Evolutionary conservation across 1,140 invertebrate species (phyloP).

Genomic region (Megalonaias nervosa): DNA sequence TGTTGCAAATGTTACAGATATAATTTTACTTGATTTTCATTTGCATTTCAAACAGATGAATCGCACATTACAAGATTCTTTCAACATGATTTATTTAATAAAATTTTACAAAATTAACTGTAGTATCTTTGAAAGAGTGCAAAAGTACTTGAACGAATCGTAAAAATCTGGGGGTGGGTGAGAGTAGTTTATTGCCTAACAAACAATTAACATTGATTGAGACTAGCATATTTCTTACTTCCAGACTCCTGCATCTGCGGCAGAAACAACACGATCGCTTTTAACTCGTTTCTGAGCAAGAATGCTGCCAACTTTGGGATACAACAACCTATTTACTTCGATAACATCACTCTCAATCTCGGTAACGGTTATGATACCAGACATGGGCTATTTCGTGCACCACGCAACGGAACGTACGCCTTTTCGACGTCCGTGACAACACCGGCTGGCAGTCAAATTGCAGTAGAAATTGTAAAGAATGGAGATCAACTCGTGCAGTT

Average conservation of each 20-base stretch:
- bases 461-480: slow-evolving; percentile 17
- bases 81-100: too few relatives aligned
- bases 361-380: slow-evolving; percentile 44
- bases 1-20: too few relatives aligned
- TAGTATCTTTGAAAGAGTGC: too few relatives aligned
- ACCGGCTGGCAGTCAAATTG: slow-evolving; percentile 16
- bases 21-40: too few relatives aligned
- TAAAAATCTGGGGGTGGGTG: too few relatives aligned
- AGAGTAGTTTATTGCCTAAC: too few relatives aligned
- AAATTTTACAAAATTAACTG: too few relatives aligned
- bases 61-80: too few relatives aligned
- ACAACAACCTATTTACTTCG: slow-evolving; percentile 46
- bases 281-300: slow-evolving; percentile 12
- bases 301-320: slow-evolving; percentile 23
- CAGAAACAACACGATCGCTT: slow-evolving; percentile 12
- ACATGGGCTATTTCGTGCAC: slow-evolving; percentile 50
- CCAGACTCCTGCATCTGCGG: slow-evolving; percentile 18
- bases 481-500: slow-evolving; percentile 6
- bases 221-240: background rate
- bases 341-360: slow-evolving; percentile 52
- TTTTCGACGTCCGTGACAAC: slow-evolving; percentile 30
- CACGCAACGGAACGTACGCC: slow-evolving; percentile 48
- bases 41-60: too few relatives aligned
- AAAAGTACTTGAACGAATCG: too few relatives aligned
- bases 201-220: too few relatives aligned